phyloP scores from a whole-genome alignment of 2,113 vertebrate species.

The Pachyramphus minor region DNA sequence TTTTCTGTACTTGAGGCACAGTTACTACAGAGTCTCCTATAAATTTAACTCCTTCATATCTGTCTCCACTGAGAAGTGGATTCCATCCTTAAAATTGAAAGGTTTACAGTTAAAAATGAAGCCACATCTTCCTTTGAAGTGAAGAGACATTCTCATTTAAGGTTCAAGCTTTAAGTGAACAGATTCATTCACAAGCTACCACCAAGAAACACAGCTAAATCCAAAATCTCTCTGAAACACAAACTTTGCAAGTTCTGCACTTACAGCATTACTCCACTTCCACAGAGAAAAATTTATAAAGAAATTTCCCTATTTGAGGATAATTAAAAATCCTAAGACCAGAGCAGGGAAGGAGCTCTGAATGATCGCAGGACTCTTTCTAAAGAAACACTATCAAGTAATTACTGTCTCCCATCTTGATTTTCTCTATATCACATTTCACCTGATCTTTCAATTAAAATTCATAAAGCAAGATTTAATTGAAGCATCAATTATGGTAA shows the following conservation, averaged over 20 bases:
- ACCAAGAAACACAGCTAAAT: not conserved
- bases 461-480: conserved; percentile 8
- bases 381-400: not conserved
- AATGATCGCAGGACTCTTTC: not conserved
- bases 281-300: not conserved
- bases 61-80: not conserved
- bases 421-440: not conserved
- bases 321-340: not conserved
- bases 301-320: not conserved
- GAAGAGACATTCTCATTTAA: not conserved
- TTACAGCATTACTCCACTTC: not conserved
- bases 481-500: not conserved
- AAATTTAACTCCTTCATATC: not conserved
- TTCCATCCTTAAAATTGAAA: not conserved
- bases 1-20: not conserved
- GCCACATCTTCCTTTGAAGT: fast-evolving
- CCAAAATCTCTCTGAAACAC: not conserved
- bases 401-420: not conserved
- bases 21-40: not conserved
- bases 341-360: not conserved
- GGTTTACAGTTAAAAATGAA: not conserved
- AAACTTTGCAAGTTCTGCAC: not conserved
- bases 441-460: conserved; percentile 10
- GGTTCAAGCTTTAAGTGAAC: not conserved
- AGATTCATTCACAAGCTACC: not conserved